Percentiles rank a stretch among this genome's conserved stretches.
Conservation (phyloP, 2,797 vertebrate species). For the Eurystomus glaucurus region DNA sequence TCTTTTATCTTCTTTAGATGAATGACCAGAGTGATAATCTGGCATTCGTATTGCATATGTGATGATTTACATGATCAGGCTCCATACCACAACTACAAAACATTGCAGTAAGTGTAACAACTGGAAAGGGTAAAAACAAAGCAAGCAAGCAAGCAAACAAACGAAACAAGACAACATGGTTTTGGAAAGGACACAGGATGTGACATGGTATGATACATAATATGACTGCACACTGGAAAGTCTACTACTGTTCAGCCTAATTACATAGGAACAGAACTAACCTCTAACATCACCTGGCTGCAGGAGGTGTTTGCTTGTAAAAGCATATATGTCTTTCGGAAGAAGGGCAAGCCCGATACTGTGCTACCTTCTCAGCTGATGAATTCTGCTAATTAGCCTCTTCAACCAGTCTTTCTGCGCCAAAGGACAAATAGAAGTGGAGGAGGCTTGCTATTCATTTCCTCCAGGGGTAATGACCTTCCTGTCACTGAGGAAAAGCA, state of each 20-base stretch:
- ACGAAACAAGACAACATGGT: background rate
- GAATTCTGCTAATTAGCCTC: conserved; percentile 62
- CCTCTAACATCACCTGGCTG: background rate
- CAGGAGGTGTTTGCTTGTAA: conserved; percentile 41
- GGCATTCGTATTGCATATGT: background rate
- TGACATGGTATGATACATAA: background rate
- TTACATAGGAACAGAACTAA: background rate
- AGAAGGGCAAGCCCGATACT: background rate
- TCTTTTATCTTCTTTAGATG: background rate
- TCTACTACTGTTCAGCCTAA: background rate
- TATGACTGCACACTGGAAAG: background rate
- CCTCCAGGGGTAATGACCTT: conserved; percentile 62
- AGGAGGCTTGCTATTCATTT: conserved; percentile 50
- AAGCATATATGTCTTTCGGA: background rate
- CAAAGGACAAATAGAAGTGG: conserved; percentile 32
- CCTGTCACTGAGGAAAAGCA: conserved; percentile 47
- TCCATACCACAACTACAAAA: background rate
- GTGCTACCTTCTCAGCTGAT: conserved; percentile 37
- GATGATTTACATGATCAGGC: background rate
- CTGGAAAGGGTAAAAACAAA: background rate
- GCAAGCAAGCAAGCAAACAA: background rate
- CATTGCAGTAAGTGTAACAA: background rate
- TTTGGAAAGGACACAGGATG: background rate
- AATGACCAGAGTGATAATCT: background rate
- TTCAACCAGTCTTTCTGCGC: conserved; percentile 50